Evolutionary conservation across 2,888 invertebrate genomes (phyloP), one percentile per base, ranked within the genome.

Genomic region (Chrysolina americana): DNA sequence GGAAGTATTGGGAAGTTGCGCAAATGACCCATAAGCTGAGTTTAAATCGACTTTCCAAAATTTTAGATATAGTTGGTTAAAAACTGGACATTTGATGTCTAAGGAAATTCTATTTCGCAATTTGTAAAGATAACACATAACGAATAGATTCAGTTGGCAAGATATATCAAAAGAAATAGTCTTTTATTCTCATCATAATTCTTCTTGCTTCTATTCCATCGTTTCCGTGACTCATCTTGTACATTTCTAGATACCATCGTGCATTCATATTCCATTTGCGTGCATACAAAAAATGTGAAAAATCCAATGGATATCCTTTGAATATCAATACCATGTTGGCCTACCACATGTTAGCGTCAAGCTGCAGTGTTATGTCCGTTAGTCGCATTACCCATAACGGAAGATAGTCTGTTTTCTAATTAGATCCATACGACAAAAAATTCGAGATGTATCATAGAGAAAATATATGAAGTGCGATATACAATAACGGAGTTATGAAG

Each of bases 351-450:
- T 17, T 47, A 47, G n/a, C 23, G 21, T 23, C 19, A 9, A 21
- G n/a, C 13, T 41, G 21, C 65, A 48, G 65, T 44, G 65, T 65
- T 23, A 65, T n/a, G 28, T 65, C 65, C 65, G 65, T 65, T 65
- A 65, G 65, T 44, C 8, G 23, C 48, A 48, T 65, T 28, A 47
- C 21, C 48, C n/a, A 19, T 65, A 65, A 65, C 65, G 65, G 65
- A 41, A 65, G 3, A 65, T 2, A 15, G 21, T 23, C 28, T 59
- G 59, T 59, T 59, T 59, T 36, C 28, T 36, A 36, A 59, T 59
- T 28, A 59, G 11, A 59, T 36, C 59, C 59, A 59, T 59, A n/a
- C 5, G 28, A n/a, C 59, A 59, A 59, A 59, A 59, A 59, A n/a
- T 28, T 15, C 0, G 59, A 28, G 36, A 4, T 59, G 59, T 36